These are phyloP conservation scores for Stictonetta naevosa DNA, from an alignment of 2,113 vertebrate species.

Conservation along the genomic window DNA sequence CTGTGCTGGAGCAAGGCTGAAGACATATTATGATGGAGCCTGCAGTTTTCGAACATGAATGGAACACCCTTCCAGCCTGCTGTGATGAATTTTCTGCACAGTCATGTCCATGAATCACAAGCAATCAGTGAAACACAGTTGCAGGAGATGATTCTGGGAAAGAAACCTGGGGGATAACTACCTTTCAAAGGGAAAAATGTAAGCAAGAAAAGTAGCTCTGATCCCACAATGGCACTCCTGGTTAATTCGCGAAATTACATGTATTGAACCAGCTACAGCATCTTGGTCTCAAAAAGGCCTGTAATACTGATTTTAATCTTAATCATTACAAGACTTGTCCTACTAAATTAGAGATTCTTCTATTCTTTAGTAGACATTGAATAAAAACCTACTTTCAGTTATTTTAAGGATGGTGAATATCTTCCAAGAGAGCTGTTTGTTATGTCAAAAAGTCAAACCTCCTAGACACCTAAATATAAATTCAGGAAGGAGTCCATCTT, in stretches of 20 bases:
- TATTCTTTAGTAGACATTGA: neutral
- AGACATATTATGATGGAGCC: neutral
- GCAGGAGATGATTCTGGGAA: neutral
- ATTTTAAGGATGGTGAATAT: neutral
- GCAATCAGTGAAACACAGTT: conserved; percentile 14
- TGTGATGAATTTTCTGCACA: conserved; percentile 39
- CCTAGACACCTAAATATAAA: neutral
- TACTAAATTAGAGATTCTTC: neutral
- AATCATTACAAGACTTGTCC: neutral
- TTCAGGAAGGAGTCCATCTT: neutral
- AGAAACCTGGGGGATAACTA: neutral
- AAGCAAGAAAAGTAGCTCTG: neutral
- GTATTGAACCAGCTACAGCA: neutral
- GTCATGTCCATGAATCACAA: conserved; percentile 31
- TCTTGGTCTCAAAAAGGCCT: neutral
- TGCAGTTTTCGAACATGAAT: neutral
- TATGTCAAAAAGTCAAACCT: neutral
- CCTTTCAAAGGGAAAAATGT: conserved; percentile 28
- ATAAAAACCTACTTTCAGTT: neutral
- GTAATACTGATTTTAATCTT: neutral
- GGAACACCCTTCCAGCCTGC: conserved; percentile 6
- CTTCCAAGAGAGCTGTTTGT: neutral
- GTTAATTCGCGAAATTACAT: neutral
- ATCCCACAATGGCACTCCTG: neutral
- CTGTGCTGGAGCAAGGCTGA: neutral